Conservation (phyloP, 2,113 vertebrate genomes). For the Cephalopholis sonnerati region DNA sequence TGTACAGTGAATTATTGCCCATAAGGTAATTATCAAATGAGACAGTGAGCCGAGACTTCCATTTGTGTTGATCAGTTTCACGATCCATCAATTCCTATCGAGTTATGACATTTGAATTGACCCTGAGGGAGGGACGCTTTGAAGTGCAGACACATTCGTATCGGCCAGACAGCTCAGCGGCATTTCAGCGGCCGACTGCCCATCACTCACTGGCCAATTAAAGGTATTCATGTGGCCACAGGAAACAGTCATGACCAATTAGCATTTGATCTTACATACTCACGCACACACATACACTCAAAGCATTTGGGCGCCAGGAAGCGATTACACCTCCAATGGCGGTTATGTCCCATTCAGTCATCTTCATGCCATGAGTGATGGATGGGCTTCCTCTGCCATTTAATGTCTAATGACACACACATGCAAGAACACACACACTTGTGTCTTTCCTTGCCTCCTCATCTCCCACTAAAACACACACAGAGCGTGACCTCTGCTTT, state of each 20-base stretch:
- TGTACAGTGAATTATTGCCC: constrained; percentile 48
- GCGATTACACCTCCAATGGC: constrained; percentile 67
- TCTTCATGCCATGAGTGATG: constrained; percentile 68
- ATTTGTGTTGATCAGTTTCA: constrained; percentile 67
- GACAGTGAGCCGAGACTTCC: constrained; percentile 47
- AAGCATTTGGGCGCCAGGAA: constrained; percentile 70
- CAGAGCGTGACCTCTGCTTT: constrained; percentile 45
- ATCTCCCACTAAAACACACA: constrained; percentile 34
- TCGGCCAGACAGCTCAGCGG: constrained; percentile 49
- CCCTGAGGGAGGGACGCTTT: constrained; percentile 58
- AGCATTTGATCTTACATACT: constrained; percentile 57
- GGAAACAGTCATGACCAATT: constrained; percentile 73
- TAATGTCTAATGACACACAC: constrained; percentile 69
- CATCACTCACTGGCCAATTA: constrained; percentile 72
- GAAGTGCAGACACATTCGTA: constrained; percentile 55
- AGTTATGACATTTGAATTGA: constrained; percentile 71
- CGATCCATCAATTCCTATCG: constrained; percentile 65
- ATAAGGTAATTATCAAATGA: constrained; percentile 61
- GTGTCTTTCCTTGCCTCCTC: background rate
- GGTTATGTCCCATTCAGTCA: constrained; percentile 42
- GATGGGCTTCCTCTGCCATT: constrained; percentile 75
- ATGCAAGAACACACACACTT: constrained; percentile 40
- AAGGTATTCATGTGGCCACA: constrained; percentile 67
- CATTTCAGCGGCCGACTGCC: constrained; percentile 45
- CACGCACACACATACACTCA: background rate